Percentiles rank a stretch among this genome's conserved stretches.
Evolutionary conservation across 2,888 invertebrate species (phyloP).

Genomic region (Drosophila setosimentum): DNA sequence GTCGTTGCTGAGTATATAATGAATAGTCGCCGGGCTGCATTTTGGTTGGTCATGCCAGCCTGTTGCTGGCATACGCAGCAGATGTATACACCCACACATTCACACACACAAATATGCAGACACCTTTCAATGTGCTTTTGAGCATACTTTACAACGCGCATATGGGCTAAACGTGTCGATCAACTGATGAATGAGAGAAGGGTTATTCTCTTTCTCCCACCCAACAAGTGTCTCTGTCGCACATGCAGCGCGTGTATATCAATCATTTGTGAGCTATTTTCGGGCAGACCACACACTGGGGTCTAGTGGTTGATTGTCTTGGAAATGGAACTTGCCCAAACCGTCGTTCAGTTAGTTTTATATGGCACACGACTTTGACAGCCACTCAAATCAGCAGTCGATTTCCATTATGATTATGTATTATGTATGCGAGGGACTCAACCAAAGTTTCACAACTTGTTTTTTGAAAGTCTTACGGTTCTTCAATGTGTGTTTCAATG

Average conservation of each 20-base stretch:
- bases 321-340: conserved; percentile 18
- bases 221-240: neutral
- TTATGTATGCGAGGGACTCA: conserved; percentile 28
- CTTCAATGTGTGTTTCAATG: neutral
- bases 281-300: conserved; percentile 11
- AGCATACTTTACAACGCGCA: conserved; percentile 45
- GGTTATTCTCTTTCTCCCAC: neutral
- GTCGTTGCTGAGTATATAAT: conserved; percentile 49
- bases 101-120: neutral
- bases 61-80: conserved; percentile 59
- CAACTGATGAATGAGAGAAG: conserved; percentile 58
- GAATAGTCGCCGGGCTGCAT: conserved; percentile 47
- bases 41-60: conserved; percentile 49
- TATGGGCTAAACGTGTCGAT: conserved; percentile 45
- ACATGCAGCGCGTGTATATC: conserved; percentile 26
- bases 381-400: conserved; percentile 50
- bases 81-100: neutral
- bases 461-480: neutral
- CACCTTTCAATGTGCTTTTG: conserved; percentile 9
- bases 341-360: conserved; percentile 42
- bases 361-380: conserved; percentile 40
- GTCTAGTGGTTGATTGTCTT: conserved; percentile 45
- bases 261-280: conserved; percentile 47
- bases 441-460: conserved; percentile 1
- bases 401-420: conserved; percentile 34